Evolutionary conservation across 2,113 vertebrate species (phyloP).

Genomic region (Uropsilus gracilis): DNA sequence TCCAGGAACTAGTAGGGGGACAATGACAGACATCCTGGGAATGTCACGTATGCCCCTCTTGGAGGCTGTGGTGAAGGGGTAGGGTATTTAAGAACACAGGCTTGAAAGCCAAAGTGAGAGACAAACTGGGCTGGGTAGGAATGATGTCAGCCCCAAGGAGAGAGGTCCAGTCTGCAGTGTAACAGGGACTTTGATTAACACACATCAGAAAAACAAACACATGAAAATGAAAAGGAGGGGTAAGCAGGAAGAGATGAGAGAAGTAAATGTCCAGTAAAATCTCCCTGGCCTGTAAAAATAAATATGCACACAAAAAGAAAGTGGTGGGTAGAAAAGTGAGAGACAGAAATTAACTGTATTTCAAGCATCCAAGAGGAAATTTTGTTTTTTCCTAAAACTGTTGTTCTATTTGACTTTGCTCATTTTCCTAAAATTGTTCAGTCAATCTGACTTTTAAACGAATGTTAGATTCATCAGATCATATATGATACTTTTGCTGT

Average conservation of each 20-base stretch:
- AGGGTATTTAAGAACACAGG: not conserved
- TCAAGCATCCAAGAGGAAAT: not conserved
- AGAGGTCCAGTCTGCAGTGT: not conserved
- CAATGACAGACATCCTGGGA: not conserved
- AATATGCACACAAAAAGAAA: not conserved
- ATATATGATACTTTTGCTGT: not conserved
- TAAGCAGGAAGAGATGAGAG: slow-evolving; percentile 36
- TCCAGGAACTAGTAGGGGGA: not conserved
- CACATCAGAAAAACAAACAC: not conserved
- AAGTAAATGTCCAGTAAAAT: not conserved
- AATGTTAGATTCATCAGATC: not conserved
- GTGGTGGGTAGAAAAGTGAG: not conserved
- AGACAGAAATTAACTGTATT: not conserved
- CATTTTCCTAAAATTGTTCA: not conserved
- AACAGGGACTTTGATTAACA: not conserved
- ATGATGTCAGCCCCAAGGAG: not conserved
- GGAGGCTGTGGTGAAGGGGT: no score
- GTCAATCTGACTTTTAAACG: not conserved
- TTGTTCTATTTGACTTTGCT: not conserved
- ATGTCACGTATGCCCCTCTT: not conserved
- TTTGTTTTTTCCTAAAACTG: not conserved
- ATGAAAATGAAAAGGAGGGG: slow-evolving; percentile 2
- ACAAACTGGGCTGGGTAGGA: not conserved
- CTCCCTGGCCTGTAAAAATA: not conserved
- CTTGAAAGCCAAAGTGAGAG: not conserved